phyloP scores from a whole-genome alignment of 1,140 invertebrate genomes.

The Lanistes nyassanus region DNA sequence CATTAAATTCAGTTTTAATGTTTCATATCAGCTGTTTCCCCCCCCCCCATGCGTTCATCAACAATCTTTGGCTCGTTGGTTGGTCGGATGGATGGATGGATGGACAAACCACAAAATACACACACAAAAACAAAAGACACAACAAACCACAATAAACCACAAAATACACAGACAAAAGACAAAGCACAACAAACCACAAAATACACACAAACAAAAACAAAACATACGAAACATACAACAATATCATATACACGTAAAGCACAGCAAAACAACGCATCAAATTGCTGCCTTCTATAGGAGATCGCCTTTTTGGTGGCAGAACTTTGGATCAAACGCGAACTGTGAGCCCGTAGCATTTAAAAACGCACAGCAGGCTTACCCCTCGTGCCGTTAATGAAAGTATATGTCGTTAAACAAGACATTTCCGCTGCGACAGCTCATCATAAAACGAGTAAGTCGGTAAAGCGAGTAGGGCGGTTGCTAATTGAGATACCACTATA shows the following conservation, averaged over 20 bases:
- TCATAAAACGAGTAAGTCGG: too few species aligned
- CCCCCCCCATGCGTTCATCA: not conserved
- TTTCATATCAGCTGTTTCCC: not conserved
- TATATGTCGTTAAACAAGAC: too few species aligned
- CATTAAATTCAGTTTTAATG: not conserved
- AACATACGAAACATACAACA: not conserved
- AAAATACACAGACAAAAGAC: not conserved
- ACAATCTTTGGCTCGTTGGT: not conserved
- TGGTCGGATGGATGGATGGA: not conserved
- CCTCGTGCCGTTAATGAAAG: too few species aligned
- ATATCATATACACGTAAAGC: not conserved
- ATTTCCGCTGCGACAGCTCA: too few species aligned
- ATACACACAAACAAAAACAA: not conserved
- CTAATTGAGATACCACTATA: too few species aligned
- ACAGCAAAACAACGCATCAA: conserved; percentile 1
- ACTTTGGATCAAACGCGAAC: too few species aligned
- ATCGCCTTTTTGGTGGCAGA: too few species aligned
- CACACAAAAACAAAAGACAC: not conserved
- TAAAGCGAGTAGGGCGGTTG: too few species aligned
- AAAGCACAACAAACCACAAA: not conserved
- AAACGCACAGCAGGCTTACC: too few species aligned
- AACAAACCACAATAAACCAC: too few species aligned
- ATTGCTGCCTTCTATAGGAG: not conserved
- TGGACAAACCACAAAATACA: not conserved
- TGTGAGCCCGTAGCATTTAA: too few species aligned